Conservation (phyloP, 2,888 invertebrate genomes). For the Drosophila borealis region DNA sequence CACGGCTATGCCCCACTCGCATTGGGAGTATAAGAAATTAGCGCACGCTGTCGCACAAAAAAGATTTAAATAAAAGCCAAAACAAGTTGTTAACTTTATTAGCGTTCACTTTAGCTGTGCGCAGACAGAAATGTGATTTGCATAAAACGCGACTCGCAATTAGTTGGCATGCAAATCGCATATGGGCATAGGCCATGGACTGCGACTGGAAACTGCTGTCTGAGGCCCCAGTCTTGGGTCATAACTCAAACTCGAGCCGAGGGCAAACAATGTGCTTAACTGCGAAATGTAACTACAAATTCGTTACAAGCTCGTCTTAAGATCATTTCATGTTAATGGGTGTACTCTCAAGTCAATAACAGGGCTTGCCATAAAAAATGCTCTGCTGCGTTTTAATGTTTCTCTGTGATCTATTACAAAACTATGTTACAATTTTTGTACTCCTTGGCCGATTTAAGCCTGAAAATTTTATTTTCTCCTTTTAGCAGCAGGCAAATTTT, state of each 20-base stretch:
- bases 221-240: conserved; percentile 38
- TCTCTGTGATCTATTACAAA: too few relatives aligned
- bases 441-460: too few relatives aligned
- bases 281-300: conserved; percentile 36
- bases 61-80: conserved; percentile 51
- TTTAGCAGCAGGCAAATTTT: too few relatives aligned
- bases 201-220: conserved; percentile 2
- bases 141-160: conserved; percentile 62
- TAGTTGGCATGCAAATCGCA: conserved; percentile 70
- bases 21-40: conserved; percentile 46
- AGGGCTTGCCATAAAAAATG: too few relatives aligned
- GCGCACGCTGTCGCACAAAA: conserved; percentile 35
- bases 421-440: too few relatives aligned
- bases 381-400: too few relatives aligned
- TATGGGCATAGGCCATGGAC: conserved; percentile 24
- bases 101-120: conserved; percentile 39
- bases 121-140: conserved; percentile 54
- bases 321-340: conserved; percentile 31
- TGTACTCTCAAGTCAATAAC: background rate
- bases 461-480: too few relatives aligned
- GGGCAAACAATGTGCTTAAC: conserved; percentile 36
- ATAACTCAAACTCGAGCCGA: conserved; percentile 50
- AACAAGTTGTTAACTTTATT: conserved; percentile 72
- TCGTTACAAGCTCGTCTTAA: conserved; percentile 22
- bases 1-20: conserved; percentile 15